Percentiles rank a stretch among this genome's conserved stretches.
phyloP scores from a whole-genome alignment of 2,797 vertebrate species.

The Gadopsis bispinosus region DNA sequence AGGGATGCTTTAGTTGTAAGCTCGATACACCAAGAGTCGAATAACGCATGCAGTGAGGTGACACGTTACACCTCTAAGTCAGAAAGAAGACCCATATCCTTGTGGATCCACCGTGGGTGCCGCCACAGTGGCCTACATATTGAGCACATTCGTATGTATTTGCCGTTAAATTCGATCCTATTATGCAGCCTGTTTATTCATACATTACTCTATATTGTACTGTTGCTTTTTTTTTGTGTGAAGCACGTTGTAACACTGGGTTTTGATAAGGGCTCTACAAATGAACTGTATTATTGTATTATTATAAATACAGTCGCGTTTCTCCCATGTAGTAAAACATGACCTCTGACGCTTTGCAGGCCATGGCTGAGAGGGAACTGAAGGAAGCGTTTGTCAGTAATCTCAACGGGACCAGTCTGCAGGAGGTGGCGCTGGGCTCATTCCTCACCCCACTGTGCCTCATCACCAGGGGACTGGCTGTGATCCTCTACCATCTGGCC shows the following conservation, averaged over 20 bases:
- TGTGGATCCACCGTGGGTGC: background rate
- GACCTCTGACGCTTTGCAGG: slow-evolving; percentile 64
- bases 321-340: background rate
- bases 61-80: background rate
- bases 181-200: too few species aligned
- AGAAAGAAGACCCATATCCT: background rate
- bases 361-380: slow-evolving; percentile 88
- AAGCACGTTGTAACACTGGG: too few species aligned
- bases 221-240: too few species aligned
- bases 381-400: slow-evolving; percentile 95
- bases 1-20: background rate
- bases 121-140: background rate
- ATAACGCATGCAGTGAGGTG: background rate
- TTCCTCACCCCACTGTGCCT: slow-evolving; percentile 88
- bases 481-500: slow-evolving; percentile 82
- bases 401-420: slow-evolving; percentile 91
- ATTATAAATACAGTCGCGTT: background rate
- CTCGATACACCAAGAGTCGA: background rate
- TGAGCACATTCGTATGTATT: background rate
- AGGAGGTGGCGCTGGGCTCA: slow-evolving; percentile 88
- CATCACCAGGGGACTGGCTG: slow-evolving; percentile 88
- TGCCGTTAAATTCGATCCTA: background rate
- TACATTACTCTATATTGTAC: too few species aligned
- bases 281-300: too few species aligned
- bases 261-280: too few species aligned